Evolutionary conservation across 2,888 invertebrate species (phyloP).

Genomic region (Cryptops parisi): DNA sequence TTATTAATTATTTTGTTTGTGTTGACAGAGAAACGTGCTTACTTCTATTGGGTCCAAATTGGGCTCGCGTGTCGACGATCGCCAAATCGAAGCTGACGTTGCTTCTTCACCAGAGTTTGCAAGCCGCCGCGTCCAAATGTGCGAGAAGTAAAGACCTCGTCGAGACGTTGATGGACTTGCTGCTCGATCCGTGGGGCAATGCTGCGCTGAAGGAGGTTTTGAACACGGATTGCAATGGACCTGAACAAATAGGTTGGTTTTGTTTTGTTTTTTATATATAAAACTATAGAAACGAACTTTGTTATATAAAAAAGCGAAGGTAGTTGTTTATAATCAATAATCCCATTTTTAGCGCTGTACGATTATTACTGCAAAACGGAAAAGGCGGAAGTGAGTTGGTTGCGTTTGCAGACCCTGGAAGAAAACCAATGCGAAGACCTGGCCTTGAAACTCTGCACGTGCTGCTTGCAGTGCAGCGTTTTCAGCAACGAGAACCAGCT

Average conservation of each 20-base stretch:
- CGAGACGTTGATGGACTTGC: not conserved
- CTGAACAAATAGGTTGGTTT: not conserved
- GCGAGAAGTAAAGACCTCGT: not conserved
- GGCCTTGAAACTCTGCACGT: slow-evolving; percentile 4
- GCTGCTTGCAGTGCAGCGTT: not conserved
- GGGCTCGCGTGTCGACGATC: not conserved
- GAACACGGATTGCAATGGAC: not conserved
- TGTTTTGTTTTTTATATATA: too few relatives aligned
- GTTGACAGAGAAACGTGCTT: not conserved
- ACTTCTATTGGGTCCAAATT: not conserved
- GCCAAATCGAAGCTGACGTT: not conserved
- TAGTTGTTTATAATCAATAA: not conserved
- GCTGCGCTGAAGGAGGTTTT: not conserved
- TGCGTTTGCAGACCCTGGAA: not conserved
- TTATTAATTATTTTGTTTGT: too few relatives aligned
- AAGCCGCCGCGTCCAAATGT: not conserved
- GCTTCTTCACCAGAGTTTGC: not conserved
- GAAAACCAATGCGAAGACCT: not conserved
- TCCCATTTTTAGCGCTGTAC: not conserved
- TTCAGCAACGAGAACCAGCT: not conserved
- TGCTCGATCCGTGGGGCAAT: not conserved
- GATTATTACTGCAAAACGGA: not conserved
- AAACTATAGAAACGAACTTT: not conserved
- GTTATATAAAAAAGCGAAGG: not conserved
- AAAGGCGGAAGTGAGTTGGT: not conserved